Conservation (phyloP, 2,797 vertebrate genomes). For the Chelonia mydas region DNA sequence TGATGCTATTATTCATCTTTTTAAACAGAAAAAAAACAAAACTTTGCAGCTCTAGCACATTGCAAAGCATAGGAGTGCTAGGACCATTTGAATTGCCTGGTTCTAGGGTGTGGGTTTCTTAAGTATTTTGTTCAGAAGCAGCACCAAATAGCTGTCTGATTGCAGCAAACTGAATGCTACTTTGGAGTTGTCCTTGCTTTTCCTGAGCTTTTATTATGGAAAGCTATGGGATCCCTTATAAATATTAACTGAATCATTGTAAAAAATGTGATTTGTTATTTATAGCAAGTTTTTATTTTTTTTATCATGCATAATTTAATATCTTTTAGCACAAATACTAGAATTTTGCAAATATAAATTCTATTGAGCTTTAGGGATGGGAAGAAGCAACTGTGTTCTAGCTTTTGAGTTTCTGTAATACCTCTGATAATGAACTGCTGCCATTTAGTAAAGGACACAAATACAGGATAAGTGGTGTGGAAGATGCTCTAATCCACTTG, state of each 20-base stretch:
- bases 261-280: slow-evolving; percentile 38
- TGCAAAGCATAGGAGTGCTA: not conserved
- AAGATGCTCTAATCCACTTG: slow-evolving; percentile 4
- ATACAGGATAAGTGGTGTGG: not conserved
- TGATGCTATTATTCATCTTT: not conserved
- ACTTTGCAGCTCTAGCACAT: not conserved
- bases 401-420: slow-evolving; percentile 14
- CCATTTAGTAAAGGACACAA: slow-evolving; percentile 18
- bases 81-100: not conserved
- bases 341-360: slow-evolving; percentile 71
- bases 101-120: not conserved
- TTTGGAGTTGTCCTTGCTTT: slow-evolving; percentile 29
- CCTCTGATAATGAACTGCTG: not conserved
- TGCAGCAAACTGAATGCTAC: not conserved
- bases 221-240: slow-evolving; percentile 33
- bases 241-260: slow-evolving; percentile 43
- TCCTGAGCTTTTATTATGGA: not conserved
- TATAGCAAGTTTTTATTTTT: slow-evolving; percentile 39
- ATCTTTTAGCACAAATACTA: slow-evolving; percentile 28
- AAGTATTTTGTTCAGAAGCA: slow-evolving; percentile 33
- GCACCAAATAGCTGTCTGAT: slow-evolving; percentile 12
- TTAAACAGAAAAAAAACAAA: not conserved
- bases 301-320: slow-evolving; percentile 71
- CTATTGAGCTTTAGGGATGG: slow-evolving; percentile 56
- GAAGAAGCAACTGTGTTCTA: slow-evolving; percentile 55